Percentiles rank a stretch among this genome's conserved stretches.
These are phyloP conservation scores for Perdita meconis DNA, from an alignment of 2,888 invertebrate species.

Conservation along the genomic window DNA sequence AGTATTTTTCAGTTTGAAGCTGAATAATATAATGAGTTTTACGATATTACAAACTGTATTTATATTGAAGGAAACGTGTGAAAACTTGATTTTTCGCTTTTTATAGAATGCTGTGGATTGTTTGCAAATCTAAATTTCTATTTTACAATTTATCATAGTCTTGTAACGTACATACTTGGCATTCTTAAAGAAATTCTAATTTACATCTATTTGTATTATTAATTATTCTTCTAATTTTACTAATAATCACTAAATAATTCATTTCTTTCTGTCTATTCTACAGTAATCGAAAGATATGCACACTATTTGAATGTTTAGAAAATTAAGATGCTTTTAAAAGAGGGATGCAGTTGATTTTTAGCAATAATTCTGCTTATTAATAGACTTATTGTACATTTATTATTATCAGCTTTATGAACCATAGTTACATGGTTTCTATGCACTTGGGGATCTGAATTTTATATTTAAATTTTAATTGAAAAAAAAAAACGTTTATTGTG, in stretches of 20 bases:
- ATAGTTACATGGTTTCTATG: conserved; percentile 29
- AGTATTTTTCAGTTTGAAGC: conserved; percentile 37
- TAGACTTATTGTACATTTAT: conserved; percentile 36
- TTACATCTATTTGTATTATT: conserved; percentile 27
- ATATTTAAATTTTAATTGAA: conserved; percentile 42
- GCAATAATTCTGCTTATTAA: conserved; percentile 53
- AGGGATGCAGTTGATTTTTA: conserved; percentile 50
- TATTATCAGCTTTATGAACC: conserved; percentile 33
- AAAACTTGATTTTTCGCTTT: conserved; percentile 28
- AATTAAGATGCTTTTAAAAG: conserved; percentile 48
- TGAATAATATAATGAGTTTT: conserved; percentile 31
- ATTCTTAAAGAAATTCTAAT: conserved; percentile 46
- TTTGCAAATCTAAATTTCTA: conserved; percentile 44
- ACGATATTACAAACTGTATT: conserved; percentile 31
- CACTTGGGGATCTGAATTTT: conserved; percentile 28
- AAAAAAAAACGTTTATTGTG: conserved; percentile 20
- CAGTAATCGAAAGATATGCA: conserved; percentile 38
- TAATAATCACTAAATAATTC: conserved; percentile 40
- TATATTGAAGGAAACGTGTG: conserved; percentile 22
- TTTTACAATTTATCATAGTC: conserved; percentile 50
- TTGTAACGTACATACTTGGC: conserved; percentile 44
- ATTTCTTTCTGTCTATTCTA: conserved; percentile 51
- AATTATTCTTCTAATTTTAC: conserved; percentile 48
- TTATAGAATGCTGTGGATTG: conserved; percentile 31
- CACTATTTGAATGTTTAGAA: conserved; percentile 41